Conservation (phyloP, 2,888 invertebrate species). For the Fabriciana adippe region DNA sequence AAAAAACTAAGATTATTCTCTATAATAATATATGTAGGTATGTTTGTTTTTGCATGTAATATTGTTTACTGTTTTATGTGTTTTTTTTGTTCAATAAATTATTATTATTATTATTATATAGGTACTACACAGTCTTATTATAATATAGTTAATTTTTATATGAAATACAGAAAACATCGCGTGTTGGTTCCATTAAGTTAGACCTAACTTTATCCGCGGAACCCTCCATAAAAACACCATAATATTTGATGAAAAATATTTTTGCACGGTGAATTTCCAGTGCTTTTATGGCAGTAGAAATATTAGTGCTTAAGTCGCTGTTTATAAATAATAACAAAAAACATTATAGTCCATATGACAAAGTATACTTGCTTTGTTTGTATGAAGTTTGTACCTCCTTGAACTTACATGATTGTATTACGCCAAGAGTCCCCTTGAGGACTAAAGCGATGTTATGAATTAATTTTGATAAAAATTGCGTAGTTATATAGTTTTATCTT, state of each 20-base stretch:
- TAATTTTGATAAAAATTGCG: neutral
- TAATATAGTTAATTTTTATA: too few species aligned
- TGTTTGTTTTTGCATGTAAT: too few species aligned
- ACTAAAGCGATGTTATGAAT: neutral
- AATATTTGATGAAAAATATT: conserved; percentile 15
- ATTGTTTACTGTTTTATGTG: too few species aligned
- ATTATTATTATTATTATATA: too few species aligned
- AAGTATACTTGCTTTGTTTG: neutral
- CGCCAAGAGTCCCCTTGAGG: neutral
- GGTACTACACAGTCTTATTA: too few species aligned
- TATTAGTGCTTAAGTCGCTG: conserved; percentile 21
- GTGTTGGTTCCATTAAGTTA: too few species aligned
- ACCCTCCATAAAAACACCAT: conserved; percentile 11
- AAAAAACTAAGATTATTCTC: too few species aligned
- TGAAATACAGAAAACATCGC: too few species aligned
- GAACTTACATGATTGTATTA: conserved; percentile 15
- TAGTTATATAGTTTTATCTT: too few species aligned
- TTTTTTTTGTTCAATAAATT: too few species aligned
- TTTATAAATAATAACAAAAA: conserved; percentile 22
- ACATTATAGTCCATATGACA: neutral
- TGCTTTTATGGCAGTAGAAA: conserved; percentile 14
- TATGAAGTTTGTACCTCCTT: neutral
- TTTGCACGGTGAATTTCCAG: conserved; percentile 7
- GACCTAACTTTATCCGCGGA: neutral
- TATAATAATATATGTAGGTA: too few species aligned